A percentile compares a stretch with the other conserved stretches of the same genome.
phyloP scores from a whole-genome alignment of 2,113 vertebrate species.

The Nothoprocta pentlandii region DNA sequence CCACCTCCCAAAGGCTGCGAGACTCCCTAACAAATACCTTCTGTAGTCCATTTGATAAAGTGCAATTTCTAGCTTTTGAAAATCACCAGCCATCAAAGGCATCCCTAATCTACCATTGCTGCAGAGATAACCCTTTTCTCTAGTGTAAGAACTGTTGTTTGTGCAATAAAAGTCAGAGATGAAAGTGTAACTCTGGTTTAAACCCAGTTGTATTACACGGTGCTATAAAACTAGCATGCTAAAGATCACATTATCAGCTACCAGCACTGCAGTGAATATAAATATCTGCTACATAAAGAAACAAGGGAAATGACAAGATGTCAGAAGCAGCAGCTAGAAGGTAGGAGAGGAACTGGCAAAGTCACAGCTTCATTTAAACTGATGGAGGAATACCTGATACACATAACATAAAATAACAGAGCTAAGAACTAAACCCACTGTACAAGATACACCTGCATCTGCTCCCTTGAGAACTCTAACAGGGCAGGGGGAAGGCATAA shows the following conservation, averaged over 20 bases:
- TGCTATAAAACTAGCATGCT: not conserved
- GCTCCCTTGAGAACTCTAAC: constrained; percentile 43
- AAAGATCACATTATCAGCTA: not conserved
- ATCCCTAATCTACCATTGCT: not conserved
- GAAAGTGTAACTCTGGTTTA: not conserved
- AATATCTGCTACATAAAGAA: not conserved
- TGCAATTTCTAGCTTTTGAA: not conserved
- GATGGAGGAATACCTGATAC: not conserved
- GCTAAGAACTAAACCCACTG: constrained; percentile 42
- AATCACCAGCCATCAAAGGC: not conserved
- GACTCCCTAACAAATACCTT: not conserved
- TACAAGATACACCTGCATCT: constrained; percentile 54
- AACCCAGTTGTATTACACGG: not conserved
- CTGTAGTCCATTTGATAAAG: not conserved
- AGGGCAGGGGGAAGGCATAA: constrained; percentile 27
- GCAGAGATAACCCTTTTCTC: not conserved
- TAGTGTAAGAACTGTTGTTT: not conserved
- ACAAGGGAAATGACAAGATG: not conserved
- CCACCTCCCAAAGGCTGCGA: not conserved
- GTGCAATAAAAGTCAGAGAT: not conserved
- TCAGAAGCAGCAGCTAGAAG: not conserved
- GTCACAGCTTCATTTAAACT: not conserved
- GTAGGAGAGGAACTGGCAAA: not conserved
- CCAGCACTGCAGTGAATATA: not conserved
- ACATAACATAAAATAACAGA: not conserved